These are phyloP conservation scores for Mastomys natalensis DNA, from an alignment of 2,113 vertebrate species.

Conservation along the genomic window DNA sequence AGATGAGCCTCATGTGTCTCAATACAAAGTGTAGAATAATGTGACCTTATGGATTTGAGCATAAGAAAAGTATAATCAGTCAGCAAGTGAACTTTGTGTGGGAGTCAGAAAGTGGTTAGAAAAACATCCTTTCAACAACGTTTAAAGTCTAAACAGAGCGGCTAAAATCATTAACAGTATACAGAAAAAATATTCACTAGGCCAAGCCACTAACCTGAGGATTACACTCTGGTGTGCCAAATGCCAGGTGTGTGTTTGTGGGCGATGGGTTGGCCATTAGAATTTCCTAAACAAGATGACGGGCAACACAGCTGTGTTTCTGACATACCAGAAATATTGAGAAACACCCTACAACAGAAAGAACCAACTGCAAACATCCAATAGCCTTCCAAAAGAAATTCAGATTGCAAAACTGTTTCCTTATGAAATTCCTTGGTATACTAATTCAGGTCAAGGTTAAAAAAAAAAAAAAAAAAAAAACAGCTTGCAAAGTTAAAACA, in stretches of 20 bases:
- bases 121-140: slow-evolving; percentile 49
- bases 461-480: slow-evolving; percentile 10
- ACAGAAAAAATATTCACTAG: background rate
- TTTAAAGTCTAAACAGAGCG: slow-evolving; percentile 31
- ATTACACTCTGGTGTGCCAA: background rate
- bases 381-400: background rate
- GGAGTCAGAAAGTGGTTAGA: background rate
- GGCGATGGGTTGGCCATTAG: background rate
- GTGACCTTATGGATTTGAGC: background rate
- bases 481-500: background rate
- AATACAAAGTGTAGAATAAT: slow-evolving; percentile 35
- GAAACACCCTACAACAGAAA: background rate
- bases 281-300: slow-evolving; percentile 2
- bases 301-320: background rate
- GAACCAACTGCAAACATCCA: slow-evolving; percentile 26
- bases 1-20: background rate
- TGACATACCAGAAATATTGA: background rate
- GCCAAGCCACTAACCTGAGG: background rate
- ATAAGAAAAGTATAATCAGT: background rate
- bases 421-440: background rate
- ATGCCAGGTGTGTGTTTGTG: background rate
- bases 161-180: slow-evolving; percentile 16
- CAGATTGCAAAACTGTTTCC: slow-evolving; percentile 45
- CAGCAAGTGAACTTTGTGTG: background rate
- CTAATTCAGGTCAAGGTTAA: background rate